These are phyloP conservation scores for Sphaeridia pumilis DNA, from an alignment of 2,888 invertebrate species.

Conservation along the genomic window DNA sequence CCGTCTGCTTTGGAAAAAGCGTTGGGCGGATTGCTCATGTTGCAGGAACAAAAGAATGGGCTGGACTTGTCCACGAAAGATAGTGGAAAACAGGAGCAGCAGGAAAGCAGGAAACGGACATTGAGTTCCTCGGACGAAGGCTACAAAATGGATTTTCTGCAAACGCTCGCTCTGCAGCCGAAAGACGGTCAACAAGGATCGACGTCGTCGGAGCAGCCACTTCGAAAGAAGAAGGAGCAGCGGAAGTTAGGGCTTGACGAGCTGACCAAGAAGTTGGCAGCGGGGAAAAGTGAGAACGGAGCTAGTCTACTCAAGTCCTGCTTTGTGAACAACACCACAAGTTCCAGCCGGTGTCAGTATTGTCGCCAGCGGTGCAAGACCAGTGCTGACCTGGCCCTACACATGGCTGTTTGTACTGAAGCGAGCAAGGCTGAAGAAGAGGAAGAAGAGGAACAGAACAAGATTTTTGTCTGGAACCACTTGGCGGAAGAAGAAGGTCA, in stretches of 20 bases:
- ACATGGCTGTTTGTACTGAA: constrained; percentile 59
- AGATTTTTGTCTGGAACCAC: constrained; percentile 21
- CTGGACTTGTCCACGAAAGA: neutral
- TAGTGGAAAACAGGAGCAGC: neutral
- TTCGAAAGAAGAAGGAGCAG: constrained; percentile 9
- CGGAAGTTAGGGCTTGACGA: constrained; percentile 16
- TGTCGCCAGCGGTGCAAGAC: constrained; percentile 79
- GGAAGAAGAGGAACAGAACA: constrained; percentile 15
- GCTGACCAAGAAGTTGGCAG: constrained; percentile 18
- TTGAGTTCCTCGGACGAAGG: constrained; percentile 8
- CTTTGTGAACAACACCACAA: constrained; percentile 16
- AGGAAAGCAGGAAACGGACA: neutral
- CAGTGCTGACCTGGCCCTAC: constrained; percentile 61
- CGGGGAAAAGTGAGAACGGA: constrained; percentile 13
- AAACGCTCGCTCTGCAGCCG: constrained; percentile 13
- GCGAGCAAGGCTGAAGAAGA: constrained; percentile 38
- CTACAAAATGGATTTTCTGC: constrained; percentile 20
- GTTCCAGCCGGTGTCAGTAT: constrained; percentile 55
- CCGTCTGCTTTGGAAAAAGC: neutral
- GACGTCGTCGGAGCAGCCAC: neutral
- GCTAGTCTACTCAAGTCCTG: constrained; percentile 9
- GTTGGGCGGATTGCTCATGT: neutral
- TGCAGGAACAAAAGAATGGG: neutral
- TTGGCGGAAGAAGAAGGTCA: constrained; percentile 12
- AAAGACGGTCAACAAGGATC: constrained; percentile 1